Evolutionary conservation across 2,888 invertebrate genomes (phyloP).

Genomic region (Phalera bucephala): DNA sequence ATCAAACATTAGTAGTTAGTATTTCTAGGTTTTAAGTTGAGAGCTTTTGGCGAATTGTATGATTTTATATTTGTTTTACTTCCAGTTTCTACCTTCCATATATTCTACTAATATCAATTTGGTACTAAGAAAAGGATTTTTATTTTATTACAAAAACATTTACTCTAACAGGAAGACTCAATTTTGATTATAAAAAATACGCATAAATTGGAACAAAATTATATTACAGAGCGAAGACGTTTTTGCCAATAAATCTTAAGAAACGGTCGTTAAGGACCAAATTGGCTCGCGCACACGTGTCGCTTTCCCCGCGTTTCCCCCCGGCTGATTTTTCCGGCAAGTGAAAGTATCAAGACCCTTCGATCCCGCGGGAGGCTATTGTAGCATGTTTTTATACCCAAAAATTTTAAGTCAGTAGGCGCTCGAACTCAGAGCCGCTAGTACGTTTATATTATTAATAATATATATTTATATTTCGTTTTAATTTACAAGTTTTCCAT

Average conservation of each 20-base stretch:
- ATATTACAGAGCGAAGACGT: too few relatives aligned
- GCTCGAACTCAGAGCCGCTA: slow-evolving; percentile 80
- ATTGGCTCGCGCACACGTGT: slow-evolving; percentile 25
- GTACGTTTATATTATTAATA: slow-evolving; percentile 82
- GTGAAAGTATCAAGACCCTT: slow-evolving; percentile 65
- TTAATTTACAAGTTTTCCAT: slow-evolving; percentile 83
- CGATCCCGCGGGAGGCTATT: slow-evolving; percentile 71
- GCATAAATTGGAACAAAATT: too few relatives aligned
- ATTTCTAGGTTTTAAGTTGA: too few relatives aligned
- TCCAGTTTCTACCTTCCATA: too few relatives aligned
- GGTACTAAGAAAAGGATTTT: too few relatives aligned
- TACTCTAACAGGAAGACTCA: too few relatives aligned
- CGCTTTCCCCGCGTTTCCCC: slow-evolving; percentile 28
- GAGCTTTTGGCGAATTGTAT: too few relatives aligned
- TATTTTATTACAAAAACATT: too few relatives aligned
- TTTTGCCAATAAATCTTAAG: slow-evolving; percentile 12
- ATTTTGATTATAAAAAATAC: too few relatives aligned
- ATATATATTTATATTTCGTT: slow-evolving; percentile 84
- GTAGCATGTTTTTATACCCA: slow-evolving; percentile 84
- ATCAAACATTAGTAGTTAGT: too few relatives aligned
- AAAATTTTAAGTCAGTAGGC: slow-evolving; percentile 84
- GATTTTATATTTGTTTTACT: too few relatives aligned
- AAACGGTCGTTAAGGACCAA: slow-evolving; percentile 29
- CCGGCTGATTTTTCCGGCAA: slow-evolving; percentile 36
- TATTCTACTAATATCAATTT: too few relatives aligned